These are phyloP conservation scores for Mormyrops boulengeri DNA, from an alignment of 2,797 vertebrate genomes.

Conservation along the genomic window DNA sequence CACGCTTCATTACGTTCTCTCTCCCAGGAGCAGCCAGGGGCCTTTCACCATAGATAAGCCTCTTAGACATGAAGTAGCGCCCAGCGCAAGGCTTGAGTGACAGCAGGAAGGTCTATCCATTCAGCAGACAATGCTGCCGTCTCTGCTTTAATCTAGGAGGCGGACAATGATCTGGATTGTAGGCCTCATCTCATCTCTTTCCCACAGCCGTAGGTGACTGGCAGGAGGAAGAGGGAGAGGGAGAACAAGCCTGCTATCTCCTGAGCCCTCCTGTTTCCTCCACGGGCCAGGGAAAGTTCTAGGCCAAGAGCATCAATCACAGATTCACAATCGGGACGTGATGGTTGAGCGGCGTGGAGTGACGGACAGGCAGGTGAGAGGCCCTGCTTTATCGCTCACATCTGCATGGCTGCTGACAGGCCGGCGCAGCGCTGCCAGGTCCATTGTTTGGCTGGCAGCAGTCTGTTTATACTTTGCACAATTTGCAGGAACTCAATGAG, in stretches of 20 bases:
- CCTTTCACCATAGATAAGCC: constrained; percentile 99
- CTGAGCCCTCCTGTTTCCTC: constrained; percentile 79
- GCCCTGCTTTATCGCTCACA: constrained; percentile 49
- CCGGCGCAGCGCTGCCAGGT: constrained; percentile 39
- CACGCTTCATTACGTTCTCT: constrained; percentile 99
- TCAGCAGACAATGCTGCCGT: constrained; percentile 99
- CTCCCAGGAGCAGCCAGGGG: constrained; percentile 96
- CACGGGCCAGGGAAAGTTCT: constrained; percentile 61
- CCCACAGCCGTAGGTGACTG: constrained; percentile 99
- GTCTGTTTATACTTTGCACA: constrained; percentile 49
- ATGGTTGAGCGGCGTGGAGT: constrained; percentile 62
- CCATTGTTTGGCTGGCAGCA: constrained; percentile 44
- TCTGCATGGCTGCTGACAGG: constrained; percentile 44
- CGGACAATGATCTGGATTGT: constrained; percentile 99
- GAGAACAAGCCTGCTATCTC: constrained; percentile 66
- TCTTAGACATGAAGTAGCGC: constrained; percentile 99
- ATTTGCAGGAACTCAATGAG: constrained; percentile 30
- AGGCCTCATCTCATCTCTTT: constrained; percentile 98
- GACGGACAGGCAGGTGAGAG: constrained; percentile 74
- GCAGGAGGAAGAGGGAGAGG: constrained; percentile 59
- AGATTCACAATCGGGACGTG: constrained; percentile 70
- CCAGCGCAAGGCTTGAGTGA: constrained; percentile 99
- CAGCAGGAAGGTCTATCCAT: constrained; percentile 99
- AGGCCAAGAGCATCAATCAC: constrained; percentile 83
- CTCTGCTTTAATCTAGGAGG: constrained; percentile 99